Evolutionary conservation across 2,113 vertebrate genomes (phyloP).

Genomic region (Callithrix jacchus): DNA sequence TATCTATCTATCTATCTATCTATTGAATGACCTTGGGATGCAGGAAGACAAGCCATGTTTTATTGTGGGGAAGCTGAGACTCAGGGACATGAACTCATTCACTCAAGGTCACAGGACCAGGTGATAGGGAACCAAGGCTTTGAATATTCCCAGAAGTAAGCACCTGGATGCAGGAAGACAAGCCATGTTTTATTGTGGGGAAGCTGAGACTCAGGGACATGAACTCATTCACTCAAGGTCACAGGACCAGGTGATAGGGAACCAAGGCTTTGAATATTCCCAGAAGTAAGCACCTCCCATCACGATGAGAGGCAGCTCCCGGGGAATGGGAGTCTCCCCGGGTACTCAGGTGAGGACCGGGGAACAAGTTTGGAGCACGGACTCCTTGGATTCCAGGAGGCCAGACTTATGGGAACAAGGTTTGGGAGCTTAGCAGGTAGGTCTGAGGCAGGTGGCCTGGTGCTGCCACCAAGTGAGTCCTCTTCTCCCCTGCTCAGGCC

Average conservation of each 20-base stretch:
- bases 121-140: not conserved
- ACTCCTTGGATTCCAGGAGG: not conserved
- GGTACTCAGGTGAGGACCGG: not conserved
- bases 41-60: not conserved
- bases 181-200: rapidly evolving
- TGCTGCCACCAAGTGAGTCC: not conserved
- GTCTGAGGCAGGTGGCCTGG: not conserved
- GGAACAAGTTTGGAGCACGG: not conserved
- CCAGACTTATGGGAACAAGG: not conserved
- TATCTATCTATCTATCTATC: no score
- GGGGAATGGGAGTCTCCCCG: not conserved
- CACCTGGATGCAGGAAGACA: no score
- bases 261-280: not conserved
- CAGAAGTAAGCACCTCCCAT: not conserved
- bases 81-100: not conserved
- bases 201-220: not conserved
- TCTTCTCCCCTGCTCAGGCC: not conserved
- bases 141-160: not conserved
- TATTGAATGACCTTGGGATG: rapidly evolving
- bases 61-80: not conserved
- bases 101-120: not conserved
- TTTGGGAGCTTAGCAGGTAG: not conserved
- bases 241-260: not conserved
- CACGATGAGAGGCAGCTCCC: not conserved
- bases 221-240: not conserved